phyloP scores from a whole-genome alignment of 2,113 vertebrate genomes.

The Orthonyx spaldingii region DNA sequence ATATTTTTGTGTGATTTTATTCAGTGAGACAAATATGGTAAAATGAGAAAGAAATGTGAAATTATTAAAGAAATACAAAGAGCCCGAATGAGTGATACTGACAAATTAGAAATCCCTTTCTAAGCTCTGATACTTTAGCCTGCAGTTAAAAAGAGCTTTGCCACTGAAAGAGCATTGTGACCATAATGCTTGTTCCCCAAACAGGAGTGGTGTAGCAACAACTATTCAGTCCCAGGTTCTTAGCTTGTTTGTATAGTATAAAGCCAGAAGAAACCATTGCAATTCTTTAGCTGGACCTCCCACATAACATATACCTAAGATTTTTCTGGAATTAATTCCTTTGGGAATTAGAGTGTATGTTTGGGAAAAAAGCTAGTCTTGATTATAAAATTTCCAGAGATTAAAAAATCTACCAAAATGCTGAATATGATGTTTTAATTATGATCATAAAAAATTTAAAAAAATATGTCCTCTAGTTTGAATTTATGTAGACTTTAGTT shows the following conservation, averaged over 20 bases:
- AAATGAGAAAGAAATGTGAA: background rate
- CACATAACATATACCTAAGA: slow-evolving; percentile 23
- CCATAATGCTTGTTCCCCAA: slow-evolving; percentile 15
- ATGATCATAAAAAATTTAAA: background rate
- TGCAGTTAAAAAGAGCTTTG: slow-evolving; percentile 47
- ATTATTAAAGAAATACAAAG: background rate
- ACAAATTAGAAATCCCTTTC: slow-evolving; percentile 8
- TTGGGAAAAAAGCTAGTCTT: background rate
- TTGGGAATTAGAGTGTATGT: background rate
- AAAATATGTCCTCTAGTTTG: background rate
- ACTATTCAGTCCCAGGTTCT: slow-evolving; percentile 46
- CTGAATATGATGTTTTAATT: background rate
- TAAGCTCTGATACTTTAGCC: background rate
- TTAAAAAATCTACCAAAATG: background rate
- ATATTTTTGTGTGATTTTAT: background rate
- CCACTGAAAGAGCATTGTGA: slow-evolving; percentile 46
- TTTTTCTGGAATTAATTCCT: slow-evolving; percentile 2
- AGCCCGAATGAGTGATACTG: background rate
- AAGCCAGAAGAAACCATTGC: slow-evolving; percentile 26
- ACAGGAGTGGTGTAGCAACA: slow-evolving; percentile 29
- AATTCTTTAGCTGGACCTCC: slow-evolving; percentile 46
- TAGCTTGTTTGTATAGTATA: slow-evolving; percentile 53
- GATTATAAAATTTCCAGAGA: background rate
- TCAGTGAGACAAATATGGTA: background rate
- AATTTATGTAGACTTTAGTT: background rate